Evolutionary conservation across 2,888 invertebrate species (phyloP).

Genomic region (Neria commutata): DNA sequence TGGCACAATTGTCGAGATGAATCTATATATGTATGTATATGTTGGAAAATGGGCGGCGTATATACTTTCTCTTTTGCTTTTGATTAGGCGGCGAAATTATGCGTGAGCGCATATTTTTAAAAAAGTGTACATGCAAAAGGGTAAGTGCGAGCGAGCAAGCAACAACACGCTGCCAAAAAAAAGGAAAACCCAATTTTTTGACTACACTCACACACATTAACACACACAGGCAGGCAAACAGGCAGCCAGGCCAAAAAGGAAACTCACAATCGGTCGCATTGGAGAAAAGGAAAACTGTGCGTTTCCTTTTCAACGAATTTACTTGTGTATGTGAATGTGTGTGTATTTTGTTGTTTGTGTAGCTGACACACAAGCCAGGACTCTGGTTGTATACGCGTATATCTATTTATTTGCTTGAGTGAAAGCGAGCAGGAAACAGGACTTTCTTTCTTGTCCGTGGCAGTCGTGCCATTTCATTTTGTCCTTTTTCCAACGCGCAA

Average conservation of each 20-base stretch:
- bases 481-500: no score
- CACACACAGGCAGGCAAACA: not conserved
- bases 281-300: no score
- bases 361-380: no score
- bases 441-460: conserved; percentile 16
- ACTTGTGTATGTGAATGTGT: no score
- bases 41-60: no score
- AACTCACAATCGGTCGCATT: not conserved
- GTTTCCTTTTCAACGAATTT: no score
- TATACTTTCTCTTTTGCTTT: no score
- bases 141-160: not conserved
- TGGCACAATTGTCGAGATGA: conserved; percentile 5
- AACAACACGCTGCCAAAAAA: not conserved
- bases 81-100: no score
- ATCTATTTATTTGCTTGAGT: conserved; percentile 5
- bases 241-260: not conserved
- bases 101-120: no score
- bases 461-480: not conserved
- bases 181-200: not conserved
- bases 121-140: no score
- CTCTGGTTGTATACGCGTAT: not conserved
- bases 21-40: no score
- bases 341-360: no score
- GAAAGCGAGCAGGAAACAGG: conserved; percentile 19
- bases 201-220: not conserved